Conservation (phyloP, 1,140 invertebrate genomes). For the Nasonia giraulti region DNA sequence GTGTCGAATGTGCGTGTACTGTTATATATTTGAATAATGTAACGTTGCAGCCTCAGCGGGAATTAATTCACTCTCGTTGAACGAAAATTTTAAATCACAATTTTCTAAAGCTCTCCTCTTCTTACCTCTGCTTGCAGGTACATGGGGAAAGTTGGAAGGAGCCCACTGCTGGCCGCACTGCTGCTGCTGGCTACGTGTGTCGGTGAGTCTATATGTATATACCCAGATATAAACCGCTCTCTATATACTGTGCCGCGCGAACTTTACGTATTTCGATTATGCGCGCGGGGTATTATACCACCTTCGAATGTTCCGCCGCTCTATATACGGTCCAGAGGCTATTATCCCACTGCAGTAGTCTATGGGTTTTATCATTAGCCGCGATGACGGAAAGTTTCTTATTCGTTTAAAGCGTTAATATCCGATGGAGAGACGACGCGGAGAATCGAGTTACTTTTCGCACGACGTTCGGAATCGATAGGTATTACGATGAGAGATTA, state of each 20-base stretch:
- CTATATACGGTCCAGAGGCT: not conserved
- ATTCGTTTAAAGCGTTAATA: not conserved
- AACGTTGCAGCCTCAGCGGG: no score
- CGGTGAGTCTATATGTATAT: constrained; percentile 62
- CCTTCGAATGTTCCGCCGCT: constrained; percentile 3
- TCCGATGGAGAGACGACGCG: not conserved
- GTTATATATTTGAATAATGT: no score
- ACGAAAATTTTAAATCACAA: no score
- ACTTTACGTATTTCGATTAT: constrained; percentile 28
- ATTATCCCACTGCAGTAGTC: not conserved
- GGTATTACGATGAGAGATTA: no score
- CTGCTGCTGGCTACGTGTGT: constrained; percentile 62
- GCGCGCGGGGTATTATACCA: constrained; percentile 35
- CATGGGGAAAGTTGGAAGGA: constrained; percentile 53
- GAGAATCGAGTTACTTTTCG: not conserved
- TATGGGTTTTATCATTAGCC: constrained; percentile 10
- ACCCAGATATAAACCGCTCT: constrained; percentile 20
- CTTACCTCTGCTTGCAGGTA: constrained; percentile 60
- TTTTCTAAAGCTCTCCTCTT: not conserved
- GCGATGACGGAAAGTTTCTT: not conserved
- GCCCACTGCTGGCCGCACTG: constrained; percentile 58
- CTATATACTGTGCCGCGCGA: no score
- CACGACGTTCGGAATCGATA: no score
- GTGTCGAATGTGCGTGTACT: no score
- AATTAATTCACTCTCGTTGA: no score